Conservation (phyloP, 2,888 invertebrate genomes). For the Nomada ferruginata region DNA sequence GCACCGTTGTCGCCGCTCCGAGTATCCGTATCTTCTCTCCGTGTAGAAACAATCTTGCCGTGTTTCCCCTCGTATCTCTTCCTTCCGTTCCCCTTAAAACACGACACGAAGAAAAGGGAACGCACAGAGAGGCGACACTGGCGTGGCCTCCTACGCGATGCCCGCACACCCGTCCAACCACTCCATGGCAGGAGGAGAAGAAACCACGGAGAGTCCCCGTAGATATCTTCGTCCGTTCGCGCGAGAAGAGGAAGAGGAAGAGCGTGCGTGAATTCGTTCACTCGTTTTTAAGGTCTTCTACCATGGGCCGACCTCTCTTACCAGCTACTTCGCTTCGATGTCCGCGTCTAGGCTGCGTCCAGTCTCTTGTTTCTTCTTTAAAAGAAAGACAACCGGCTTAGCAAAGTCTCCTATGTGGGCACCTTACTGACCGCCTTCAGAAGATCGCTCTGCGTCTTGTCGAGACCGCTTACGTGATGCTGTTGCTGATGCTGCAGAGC, state of each 20-base stretch:
- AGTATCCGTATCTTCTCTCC: neutral
- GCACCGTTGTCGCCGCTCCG: neutral
- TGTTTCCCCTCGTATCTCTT: neutral
- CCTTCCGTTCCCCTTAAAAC: neutral
- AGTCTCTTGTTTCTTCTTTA: conserved; percentile 70
- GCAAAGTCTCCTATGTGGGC: conserved; percentile 88
- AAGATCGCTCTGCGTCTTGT: conserved; percentile 90
- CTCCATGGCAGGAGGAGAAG: neutral
- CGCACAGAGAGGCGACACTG: conserved; percentile 3
- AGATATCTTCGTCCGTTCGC: neutral
- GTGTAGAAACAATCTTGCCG: neutral
- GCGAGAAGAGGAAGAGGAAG: conserved; percentile 25
- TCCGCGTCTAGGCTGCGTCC: conserved; percentile 55
- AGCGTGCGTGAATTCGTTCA: neutral
- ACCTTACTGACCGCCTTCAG: conserved; percentile 92
- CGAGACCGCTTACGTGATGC: conserved; percentile 90
- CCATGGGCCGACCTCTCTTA: conserved; percentile 16
- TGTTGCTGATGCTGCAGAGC: conserved; percentile 89
- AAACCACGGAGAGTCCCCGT: conserved; percentile 1
- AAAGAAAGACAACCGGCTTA: conserved; percentile 72
- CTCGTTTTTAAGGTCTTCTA: neutral
- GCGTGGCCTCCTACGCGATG: conserved; percentile 38
- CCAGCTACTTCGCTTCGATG: conserved; percentile 47
- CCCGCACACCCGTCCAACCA: conserved; percentile 20
- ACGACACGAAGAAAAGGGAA: conserved; percentile 34